A percentile compares a stretch with the other conserved stretches of the same genome.
These are phyloP conservation scores for Larimichthys crocea DNA, from an alignment of 2,113 vertebrate genomes.

Conservation along the genomic window DNA sequence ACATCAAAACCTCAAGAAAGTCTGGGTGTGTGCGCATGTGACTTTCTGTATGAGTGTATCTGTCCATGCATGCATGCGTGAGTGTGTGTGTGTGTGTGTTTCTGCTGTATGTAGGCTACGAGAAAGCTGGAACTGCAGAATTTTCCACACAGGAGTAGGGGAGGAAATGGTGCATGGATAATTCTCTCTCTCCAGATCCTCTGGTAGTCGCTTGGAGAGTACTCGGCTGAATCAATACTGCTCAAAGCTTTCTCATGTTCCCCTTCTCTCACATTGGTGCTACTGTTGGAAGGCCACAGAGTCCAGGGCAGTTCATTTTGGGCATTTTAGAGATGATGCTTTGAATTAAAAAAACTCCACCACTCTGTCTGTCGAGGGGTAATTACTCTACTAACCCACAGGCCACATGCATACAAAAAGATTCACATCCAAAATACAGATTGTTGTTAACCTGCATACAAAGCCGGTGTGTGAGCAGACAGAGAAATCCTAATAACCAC, in stretches of 20 bases:
- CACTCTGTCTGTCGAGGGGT: conserved; percentile 1
- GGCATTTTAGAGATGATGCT: conserved; percentile 30
- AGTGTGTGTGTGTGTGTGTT: conserved; percentile 33
- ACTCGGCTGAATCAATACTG: conserved; percentile 77
- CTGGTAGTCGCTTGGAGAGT: conserved; percentile 69
- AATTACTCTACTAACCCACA: conserved; percentile 45
- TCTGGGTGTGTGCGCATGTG: neutral
- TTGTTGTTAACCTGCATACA: conserved; percentile 67
- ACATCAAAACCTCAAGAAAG: conserved; percentile 52
- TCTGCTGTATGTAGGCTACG: conserved; percentile 69
- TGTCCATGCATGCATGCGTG: neutral
- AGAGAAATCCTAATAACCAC: conserved; percentile 74
- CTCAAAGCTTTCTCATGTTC: conserved; percentile 82
- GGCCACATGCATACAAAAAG: conserved; percentile 16
- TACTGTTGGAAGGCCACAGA: conserved; percentile 36
- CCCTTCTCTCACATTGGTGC: conserved; percentile 60
- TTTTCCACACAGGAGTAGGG: conserved; percentile 68
- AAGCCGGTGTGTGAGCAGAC: conserved; percentile 60
- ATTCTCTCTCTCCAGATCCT: conserved; percentile 79
- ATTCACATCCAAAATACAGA: conserved; percentile 47
- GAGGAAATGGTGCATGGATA: conserved; percentile 84
- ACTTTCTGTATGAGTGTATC: neutral
- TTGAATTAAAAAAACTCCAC: conserved; percentile 42
- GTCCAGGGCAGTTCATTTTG: conserved; percentile 35
- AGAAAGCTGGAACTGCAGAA: conserved; percentile 72